Base-by-base conservation (phyloP, 2,888 invertebrate species). In the Phanerotoma sp. region DNA sequence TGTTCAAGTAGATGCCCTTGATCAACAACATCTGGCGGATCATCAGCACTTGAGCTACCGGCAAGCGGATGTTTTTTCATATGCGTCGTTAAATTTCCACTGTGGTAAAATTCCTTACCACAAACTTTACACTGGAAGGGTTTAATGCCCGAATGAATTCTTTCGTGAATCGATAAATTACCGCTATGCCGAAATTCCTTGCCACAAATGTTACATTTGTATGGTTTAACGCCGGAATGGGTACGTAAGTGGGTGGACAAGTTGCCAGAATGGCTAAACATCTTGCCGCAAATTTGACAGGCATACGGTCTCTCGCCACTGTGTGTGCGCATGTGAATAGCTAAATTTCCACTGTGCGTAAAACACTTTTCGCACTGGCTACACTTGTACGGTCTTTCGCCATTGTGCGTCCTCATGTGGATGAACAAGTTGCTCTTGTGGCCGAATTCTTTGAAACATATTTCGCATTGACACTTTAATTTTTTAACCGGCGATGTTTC, bases 41-140 rank as follows among this genome's bases (percentile, higher is more conserved):
- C 53, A 18, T 57, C 52, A n/a, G 32, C 54, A 9, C 47, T 47
- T n/a, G n/a, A n/a, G 7, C 33, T 48, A 18, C 35, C 48, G 42
- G 20, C 15, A 18, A 11, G 11, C 40, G 71, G 66, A 60, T 77
- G 76, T 55, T 75, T 77, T 54, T 77, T 77, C 76, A 77, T 76
- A 53, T 77, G 77, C 6, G 77, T 77, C 7, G 76, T 75, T 25
- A 77, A 62, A 62, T 77, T 77, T 10, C 77, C 77, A 49, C 77
- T 77, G 57, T 77, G 77, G 62, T 77, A 76, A 62, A 77, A 77
- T 54, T 75, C 75, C 53, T 77, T 77, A 13, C 74, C 74, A 58
- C 77, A 77, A 51, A 75, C 61, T 62, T 75, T 76, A 62, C 77
- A 77, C 58, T 77, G 76, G 63, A 76, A 77, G n/a, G 77, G 77